Percentiles rank a stretch among this genome's conserved stretches.
Evolutionary conservation across 2,797 vertebrate species (phyloP).

Genomic region (Arnoldichthys spilopterus): DNA sequence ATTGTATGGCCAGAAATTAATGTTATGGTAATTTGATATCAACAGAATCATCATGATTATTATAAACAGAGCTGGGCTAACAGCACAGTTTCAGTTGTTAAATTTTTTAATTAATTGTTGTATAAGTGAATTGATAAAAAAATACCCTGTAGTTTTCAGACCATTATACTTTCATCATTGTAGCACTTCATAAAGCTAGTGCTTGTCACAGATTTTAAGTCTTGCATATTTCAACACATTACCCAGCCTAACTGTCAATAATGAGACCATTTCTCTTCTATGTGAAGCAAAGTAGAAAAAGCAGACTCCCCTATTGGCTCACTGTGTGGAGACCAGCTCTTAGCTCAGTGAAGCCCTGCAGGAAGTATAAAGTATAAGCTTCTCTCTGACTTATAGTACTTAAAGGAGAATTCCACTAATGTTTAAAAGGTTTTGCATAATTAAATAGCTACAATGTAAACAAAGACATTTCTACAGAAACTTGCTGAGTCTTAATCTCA

Average conservation of each 20-base stretch:
- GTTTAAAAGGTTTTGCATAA: too few relatives aligned
- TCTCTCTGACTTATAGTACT: not conserved
- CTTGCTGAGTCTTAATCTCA: too few relatives aligned
- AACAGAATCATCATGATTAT: not conserved
- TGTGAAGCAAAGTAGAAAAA: not conserved
- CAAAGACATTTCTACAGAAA: too few relatives aligned
- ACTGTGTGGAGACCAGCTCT: slow-evolving; percentile 32
- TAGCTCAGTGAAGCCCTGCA: slow-evolving; percentile 4
- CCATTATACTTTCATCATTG: not conserved
- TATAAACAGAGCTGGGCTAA: not conserved
- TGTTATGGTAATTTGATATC: not conserved
- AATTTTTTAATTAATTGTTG: not conserved
- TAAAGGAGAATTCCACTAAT: too few relatives aligned
- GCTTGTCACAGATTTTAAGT: not conserved
- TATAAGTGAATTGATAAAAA: not conserved
- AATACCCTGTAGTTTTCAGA: not conserved
- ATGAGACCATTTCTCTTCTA: not conserved
- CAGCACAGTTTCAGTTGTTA: not conserved
- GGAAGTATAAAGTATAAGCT: not conserved
- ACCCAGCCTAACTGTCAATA: not conserved
- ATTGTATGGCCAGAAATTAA: not conserved
- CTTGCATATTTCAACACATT: not conserved
- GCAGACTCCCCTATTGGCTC: not conserved
- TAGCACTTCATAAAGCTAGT: not conserved
- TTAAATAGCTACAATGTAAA: too few relatives aligned